Evolutionary conservation across 1,140 invertebrate genomes (phyloP), one percentile per base, ranked within the genome.

Genomic region (Drosophila busckii): DNA sequence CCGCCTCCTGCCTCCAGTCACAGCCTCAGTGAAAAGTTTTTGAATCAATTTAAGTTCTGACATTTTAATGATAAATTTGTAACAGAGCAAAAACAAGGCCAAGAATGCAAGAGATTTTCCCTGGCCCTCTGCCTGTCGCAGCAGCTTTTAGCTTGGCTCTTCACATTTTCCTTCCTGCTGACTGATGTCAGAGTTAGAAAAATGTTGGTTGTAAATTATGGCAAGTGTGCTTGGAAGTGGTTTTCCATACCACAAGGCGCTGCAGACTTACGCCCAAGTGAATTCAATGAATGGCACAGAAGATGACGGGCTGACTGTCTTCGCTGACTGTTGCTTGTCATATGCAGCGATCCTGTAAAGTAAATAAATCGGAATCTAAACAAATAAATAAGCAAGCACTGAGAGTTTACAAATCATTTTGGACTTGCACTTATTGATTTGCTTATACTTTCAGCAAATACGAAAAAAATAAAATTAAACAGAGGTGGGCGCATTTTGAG

Each of bases 41-140:
- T 82, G 69, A 82, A 75, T 82, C 75, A 82, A 82, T 82, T 82
- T 82, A 82, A 82, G 75, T 82, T 82, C 80, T 82, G 75, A 82
- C 75, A 82, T 82, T 82, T 82, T 82, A 82, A 82, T 82, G 75
- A 82, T 82, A 82, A 82, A 82, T 82, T 75, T 82, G 75, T 82
- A 80, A 65, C 54, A 64, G 64, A 63, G 50, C 28, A 59, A 53
- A 48, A 31, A 70, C 28, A 55, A 48, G 63, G 37, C 53, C 55
- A 66, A 44, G 68, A 80, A 78, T 68, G 58, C 32, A 28, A 31
- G 15, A 35, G 9, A 38, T 54, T 62, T 40, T 31, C 35, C 23
- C 32, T 44, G 28, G 23, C 52, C n/a, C n/a, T n/a, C 40, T 32
- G 53, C 41, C 63, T 42, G 22, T 52, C 46, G 31, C n/a, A 44